phyloP scores from a whole-genome alignment of 2,797 vertebrate species.

The Arrhamphus sclerolepis region DNA sequence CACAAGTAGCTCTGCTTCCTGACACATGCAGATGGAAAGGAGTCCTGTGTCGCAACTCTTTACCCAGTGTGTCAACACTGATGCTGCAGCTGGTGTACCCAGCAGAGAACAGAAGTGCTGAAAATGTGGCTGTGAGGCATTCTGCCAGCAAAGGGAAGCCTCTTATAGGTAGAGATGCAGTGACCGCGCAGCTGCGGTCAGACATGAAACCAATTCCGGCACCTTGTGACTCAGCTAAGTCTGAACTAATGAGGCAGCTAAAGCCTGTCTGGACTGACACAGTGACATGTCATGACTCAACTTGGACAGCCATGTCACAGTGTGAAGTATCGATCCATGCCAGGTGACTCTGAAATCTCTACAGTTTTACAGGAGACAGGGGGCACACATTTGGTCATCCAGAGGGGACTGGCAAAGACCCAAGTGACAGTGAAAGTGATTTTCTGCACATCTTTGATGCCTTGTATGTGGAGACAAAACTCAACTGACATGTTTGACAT shows the following conservation, averaged over 20 bases:
- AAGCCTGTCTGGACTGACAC: constrained; percentile 32
- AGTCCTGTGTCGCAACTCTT: constrained; percentile 63
- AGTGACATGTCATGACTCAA: constrained; percentile 39
- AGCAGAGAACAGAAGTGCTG: constrained; percentile 43
- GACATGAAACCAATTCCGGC: constrained; percentile 17
- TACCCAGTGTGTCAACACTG: constrained; percentile 40
- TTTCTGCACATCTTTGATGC: constrained; percentile 39
- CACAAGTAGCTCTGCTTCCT: constrained; percentile 57
- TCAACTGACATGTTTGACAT: constrained; percentile 31
- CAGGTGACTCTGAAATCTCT: constrained; percentile 33
- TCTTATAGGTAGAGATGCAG: constrained; percentile 22
- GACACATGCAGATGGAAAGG: constrained; percentile 63
- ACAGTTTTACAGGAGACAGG: constrained; percentile 30
- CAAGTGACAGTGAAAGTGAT: constrained; percentile 46
- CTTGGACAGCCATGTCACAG: constrained; percentile 39
- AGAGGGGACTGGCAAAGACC: constrained; percentile 35
- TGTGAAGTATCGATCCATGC: constrained; percentile 25
- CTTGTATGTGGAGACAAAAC: constrained; percentile 16
- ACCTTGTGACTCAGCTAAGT: constrained; percentile 24
- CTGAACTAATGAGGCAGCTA: constrained; percentile 41
- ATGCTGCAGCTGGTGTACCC: constrained; percentile 40
- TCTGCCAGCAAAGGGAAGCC: constrained; percentile 22
- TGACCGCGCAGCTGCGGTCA: constrained; percentile 18
- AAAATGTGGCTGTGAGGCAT: constrained; percentile 35
- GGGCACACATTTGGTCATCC: constrained; percentile 16